Evolutionary conservation across 2,888 invertebrate species (phyloP).

Genomic region (Ectemnius continuus): DNA sequence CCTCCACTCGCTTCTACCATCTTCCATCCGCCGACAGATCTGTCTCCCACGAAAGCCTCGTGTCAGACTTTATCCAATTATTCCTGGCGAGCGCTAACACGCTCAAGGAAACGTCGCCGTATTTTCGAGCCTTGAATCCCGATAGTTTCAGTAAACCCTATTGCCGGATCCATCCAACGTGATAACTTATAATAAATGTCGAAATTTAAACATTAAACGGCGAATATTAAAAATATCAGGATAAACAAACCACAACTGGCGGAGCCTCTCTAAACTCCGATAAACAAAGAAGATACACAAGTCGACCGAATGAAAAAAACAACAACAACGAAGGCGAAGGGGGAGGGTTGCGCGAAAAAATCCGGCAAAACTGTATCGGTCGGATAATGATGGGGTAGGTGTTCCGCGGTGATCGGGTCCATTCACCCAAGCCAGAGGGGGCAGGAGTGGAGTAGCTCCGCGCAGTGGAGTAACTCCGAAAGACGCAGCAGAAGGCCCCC

Average conservation of each 20-base stretch:
- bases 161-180: no score
- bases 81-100: no score
- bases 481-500: conserved; percentile 30
- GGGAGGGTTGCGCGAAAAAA: conserved; percentile 55
- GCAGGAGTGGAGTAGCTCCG: conserved; percentile 50
- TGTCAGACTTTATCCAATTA: no score
- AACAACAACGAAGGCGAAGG: conserved; percentile 39
- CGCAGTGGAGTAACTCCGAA: conserved; percentile 43
- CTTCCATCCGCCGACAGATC: not conserved
- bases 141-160: no score
- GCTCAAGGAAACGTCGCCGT: no score
- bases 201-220: no score
- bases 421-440: conserved; percentile 47
- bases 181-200: no score
- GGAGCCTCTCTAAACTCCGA: not conserved
- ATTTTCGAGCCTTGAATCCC: no score
- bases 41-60: not conserved
- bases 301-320: conserved; percentile 43
- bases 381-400: conserved; percentile 70
- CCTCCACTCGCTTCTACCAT: not conserved
- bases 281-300: conserved; percentile 34
- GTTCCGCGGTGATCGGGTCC: conserved; percentile 59
- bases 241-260: no score
- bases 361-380: conserved; percentile 70
- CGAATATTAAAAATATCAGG: no score